Conservation (phyloP, 1,140 invertebrate genomes). For the Rhagoletis zephyria region DNA sequence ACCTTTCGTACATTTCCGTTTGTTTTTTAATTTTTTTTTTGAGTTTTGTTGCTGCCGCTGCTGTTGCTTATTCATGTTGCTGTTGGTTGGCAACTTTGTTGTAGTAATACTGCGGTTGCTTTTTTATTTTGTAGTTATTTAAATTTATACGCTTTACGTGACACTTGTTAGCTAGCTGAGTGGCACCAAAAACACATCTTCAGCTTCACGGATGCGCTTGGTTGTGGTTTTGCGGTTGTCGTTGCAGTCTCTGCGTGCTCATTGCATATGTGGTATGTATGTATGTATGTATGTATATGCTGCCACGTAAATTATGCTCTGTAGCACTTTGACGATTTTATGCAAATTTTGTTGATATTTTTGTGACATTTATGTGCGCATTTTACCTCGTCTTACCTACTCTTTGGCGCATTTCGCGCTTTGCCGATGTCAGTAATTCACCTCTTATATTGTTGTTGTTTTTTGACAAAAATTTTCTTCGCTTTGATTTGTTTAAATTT, state of each 20-base stretch:
- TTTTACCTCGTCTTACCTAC: not conserved
- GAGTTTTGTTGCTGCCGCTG: not conserved
- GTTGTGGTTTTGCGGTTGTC: slow-evolving; percentile 45
- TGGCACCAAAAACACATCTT: slow-evolving; percentile 14
- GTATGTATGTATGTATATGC: not conserved
- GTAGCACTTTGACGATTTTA: slow-evolving; percentile 53
- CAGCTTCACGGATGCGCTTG: slow-evolving; percentile 19
- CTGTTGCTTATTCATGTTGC: slow-evolving; percentile 68
- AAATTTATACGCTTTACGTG: slow-evolving; percentile 71
- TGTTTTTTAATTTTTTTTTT: slow-evolving; percentile 32
- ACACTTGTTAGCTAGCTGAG: slow-evolving; percentile 64
- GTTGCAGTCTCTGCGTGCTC: not conserved
- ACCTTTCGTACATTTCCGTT: not conserved
- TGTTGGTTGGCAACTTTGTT: slow-evolving; percentile 59
- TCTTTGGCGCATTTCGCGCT: not conserved
- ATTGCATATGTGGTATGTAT: not conserved
- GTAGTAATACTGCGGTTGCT: slow-evolving; percentile 42
- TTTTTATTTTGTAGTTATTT: slow-evolving; percentile 56
- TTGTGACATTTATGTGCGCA: slow-evolving; percentile 8
- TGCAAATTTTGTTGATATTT: slow-evolving; percentile 57
- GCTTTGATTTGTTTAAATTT: no score
- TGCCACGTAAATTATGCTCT: slow-evolving; percentile 33
- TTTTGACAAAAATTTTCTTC: no score
- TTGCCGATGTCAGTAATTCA: not conserved
- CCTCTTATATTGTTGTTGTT: not conserved